Base-by-base conservation (phyloP, 2,113 vertebrate species). In the Myotis brandtii region DNA sequence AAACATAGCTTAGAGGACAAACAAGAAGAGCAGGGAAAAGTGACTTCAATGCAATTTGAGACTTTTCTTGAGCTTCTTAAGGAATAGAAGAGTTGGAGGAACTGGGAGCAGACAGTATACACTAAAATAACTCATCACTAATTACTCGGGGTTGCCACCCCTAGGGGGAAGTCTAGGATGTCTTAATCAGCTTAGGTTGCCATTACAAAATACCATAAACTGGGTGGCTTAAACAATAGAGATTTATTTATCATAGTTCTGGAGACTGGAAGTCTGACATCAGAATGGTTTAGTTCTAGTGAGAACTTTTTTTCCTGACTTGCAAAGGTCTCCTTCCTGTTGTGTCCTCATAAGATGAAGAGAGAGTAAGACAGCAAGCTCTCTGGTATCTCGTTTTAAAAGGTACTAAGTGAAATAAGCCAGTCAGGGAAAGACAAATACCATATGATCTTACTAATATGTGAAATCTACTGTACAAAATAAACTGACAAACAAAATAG, bases 31-130 rank as follows among this genome's bases (percentile, higher is more conserved):
- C 11, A 87, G 34, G 34, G 4, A 75, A 54, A 95, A 95, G 56
- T 91, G 32, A 90, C 66, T 93, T 95, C 40, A 90, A 62, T 84
- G 66, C 9, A 95, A 54, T 85, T 67, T 85, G 18, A 96, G 91
- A 91, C 12, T 90, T 96, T 70, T 59, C 12, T 10, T 54, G 32
- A 77, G 23, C 12, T 86, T 96, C 9, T 95, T 95, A 52, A 86
- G 21, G 25, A 87, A 59, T 46, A 21, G 16, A 80, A 95, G 40
- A 40, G 12, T 62, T 75, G 59, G 9, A 14, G 76, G 16, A 43
- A 83, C 27, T 54, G 9, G 64, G 48, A 92, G 14, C 40, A 76
- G 17, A 76, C 6, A 54, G 27, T 64, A 56, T 73, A 73, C 56
- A 54, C 8, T 72, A 73, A 69, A 73, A 66, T 81, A 88, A 48